Evolutionary conservation across 2,888 invertebrate species (phyloP).

Genomic region (Rosalia funebris): DNA sequence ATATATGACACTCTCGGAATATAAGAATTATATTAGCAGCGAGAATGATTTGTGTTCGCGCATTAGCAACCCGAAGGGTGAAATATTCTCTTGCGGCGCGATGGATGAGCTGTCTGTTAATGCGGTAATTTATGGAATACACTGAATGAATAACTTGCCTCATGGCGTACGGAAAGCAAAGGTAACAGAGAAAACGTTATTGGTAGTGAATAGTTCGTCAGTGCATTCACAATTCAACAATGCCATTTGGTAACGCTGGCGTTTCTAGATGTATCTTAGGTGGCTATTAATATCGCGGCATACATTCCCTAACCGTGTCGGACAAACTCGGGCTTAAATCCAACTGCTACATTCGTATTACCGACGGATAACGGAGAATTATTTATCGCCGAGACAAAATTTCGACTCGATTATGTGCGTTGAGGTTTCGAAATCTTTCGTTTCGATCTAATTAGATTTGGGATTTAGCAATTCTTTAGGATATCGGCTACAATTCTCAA

Average conservation of each 20-base stretch:
- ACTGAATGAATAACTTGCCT: no score
- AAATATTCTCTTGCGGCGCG: no score
- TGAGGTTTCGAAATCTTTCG: constrained; percentile 18
- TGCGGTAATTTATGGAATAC: no score
- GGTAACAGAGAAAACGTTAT: constrained; percentile 6
- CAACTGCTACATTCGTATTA: constrained; percentile 40
- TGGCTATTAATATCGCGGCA: constrained; percentile 48
- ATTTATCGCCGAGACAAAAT: constrained; percentile 41
- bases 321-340: constrained; percentile 48
- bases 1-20: no score
- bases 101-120: no score
- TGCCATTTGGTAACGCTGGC: constrained; percentile 34
- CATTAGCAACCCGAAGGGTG: no score
- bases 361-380: constrained; percentile 33
- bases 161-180: no score
- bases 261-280: constrained; percentile 34
- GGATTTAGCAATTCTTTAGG: constrained; percentile 9
- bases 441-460: constrained; percentile 11
- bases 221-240: constrained; percentile 20
- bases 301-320: constrained; percentile 48
- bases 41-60: no score
- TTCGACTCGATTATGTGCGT: constrained; percentile 32
- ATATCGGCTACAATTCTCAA: not conserved
- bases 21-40: no score
- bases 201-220: constrained; percentile 11